Percentiles rank a stretch among this genome's conserved stretches.
Conservation (phyloP, 1,140 invertebrate genomes). For the Melanaphis sacchari region DNA sequence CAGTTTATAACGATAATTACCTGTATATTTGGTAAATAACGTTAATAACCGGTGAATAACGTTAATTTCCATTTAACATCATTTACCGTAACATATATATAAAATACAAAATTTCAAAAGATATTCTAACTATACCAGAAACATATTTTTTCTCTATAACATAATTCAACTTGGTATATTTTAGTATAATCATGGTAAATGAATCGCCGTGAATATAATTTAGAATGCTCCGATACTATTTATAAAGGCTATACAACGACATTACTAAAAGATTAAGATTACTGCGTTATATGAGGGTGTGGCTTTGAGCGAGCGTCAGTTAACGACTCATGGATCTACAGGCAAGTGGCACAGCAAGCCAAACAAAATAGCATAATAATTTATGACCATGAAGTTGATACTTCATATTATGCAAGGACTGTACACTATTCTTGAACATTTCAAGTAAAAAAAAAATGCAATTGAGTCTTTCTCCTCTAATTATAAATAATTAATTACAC, state of each 20-base stretch:
- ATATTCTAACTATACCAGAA: neutral
- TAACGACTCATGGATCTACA: no score
- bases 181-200: neutral
- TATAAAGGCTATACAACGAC: neutral
- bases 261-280: neutral
- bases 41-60: no score
- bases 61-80: no score
- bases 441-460: neutral
- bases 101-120: no score
- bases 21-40: no score
- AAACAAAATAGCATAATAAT: neutral
- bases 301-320: neutral
- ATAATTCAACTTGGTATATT: neutral
- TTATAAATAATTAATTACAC: no score
- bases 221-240: neutral
- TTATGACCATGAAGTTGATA: neutral
- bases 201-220: neutral
- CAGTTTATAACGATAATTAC: no score
- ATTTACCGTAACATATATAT: no score
- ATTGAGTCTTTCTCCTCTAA: neutral
- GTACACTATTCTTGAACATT: neutral
- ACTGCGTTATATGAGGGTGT: neutral
- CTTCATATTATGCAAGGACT: neutral
- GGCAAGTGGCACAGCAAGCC: neutral
- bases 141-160: neutral